A percentile compares a stretch with the other conserved stretches of the same genome.
Conservation (phyloP, 92 coral and sea anemone species). For the Plumapathes pennacea region DNA sequence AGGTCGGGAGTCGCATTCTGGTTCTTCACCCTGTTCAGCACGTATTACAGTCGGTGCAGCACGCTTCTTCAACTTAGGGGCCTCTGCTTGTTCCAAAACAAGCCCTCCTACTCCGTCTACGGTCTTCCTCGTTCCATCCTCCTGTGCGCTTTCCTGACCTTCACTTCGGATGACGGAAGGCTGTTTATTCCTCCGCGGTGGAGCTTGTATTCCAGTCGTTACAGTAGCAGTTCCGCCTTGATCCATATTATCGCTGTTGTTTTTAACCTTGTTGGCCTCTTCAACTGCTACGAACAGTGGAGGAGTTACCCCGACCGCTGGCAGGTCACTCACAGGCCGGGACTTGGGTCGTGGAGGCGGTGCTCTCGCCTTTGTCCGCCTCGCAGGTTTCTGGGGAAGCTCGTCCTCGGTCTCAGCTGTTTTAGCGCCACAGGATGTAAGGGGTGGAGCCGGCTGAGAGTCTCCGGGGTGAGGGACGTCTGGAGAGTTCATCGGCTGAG, state of each 20-base stretch:
- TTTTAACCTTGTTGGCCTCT: background rate
- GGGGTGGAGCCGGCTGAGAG: constrained; percentile 8
- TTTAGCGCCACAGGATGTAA: background rate
- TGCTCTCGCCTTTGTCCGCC: constrained; percentile 40
- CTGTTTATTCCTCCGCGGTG: too few relatives aligned
- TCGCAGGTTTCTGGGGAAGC: constrained; percentile 20
- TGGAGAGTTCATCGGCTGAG: constrained; percentile 76
- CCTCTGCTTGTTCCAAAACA: too few relatives aligned
- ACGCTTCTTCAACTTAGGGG: constrained; percentile 4
- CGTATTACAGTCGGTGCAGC: constrained; percentile 13
- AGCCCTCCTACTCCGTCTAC: too few relatives aligned
- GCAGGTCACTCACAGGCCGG: constrained; percentile 67
- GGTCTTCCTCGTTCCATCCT: too few relatives aligned
- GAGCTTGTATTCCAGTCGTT: too few relatives aligned
- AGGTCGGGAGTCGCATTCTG: background rate
- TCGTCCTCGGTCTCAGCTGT: constrained; percentile 2
- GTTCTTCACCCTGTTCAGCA: background rate
- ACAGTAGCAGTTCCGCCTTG: too few relatives aligned
- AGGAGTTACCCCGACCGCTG: constrained; percentile 5
- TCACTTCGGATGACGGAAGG: too few relatives aligned
- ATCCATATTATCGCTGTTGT: too few relatives aligned
- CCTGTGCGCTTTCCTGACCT: too few relatives aligned
- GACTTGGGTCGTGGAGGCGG: constrained; percentile 89
- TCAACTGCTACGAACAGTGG: background rate
- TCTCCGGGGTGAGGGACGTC: background rate